Percentiles rank a stretch among this genome's conserved stretches.
Evolutionary conservation across 2,113 vertebrate genomes (phyloP).

Genomic region (Vimba vimba): DNA sequence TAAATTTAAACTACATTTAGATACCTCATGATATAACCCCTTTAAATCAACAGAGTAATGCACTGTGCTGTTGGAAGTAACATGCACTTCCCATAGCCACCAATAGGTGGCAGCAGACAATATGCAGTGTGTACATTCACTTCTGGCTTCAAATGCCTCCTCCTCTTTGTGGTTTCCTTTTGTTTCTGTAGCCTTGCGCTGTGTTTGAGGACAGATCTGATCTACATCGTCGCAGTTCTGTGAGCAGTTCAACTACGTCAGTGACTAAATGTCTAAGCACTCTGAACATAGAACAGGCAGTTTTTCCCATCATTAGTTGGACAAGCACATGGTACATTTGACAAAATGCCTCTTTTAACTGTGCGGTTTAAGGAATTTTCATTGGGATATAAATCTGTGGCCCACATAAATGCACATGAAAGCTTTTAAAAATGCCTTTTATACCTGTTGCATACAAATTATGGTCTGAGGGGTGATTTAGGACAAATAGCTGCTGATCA

Average conservation of each 20-base stretch:
- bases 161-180: constrained; percentile 10
- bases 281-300: constrained; percentile 34
- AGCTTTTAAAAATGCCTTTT: constrained; percentile 43
- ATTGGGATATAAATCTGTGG: constrained; percentile 49
- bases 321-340: constrained; percentile 47
- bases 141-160: not conserved
- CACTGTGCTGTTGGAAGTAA: not conserved
- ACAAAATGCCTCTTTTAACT: constrained; percentile 25
- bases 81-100: not conserved
- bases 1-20: too few relatives aligned
- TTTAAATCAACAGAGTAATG: too few relatives aligned
- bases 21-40: too few relatives aligned
- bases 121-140: constrained; percentile 3
- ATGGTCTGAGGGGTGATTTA: constrained; percentile 31
- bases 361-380: constrained; percentile 45
- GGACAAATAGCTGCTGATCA: constrained; percentile 2
- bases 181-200: constrained; percentile 3
- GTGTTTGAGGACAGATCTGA: constrained; percentile 21
- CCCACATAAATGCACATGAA: constrained; percentile 41
- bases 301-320: constrained; percentile 47
- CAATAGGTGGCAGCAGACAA: constrained; percentile 54
- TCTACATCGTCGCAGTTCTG: constrained; percentile 13
- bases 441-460: constrained; percentile 45
- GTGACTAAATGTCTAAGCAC: constrained; percentile 41
- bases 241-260: constrained; percentile 10